phyloP scores from a whole-genome alignment of 2,797 vertebrate genomes.

The Selene dorsalis region DNA sequence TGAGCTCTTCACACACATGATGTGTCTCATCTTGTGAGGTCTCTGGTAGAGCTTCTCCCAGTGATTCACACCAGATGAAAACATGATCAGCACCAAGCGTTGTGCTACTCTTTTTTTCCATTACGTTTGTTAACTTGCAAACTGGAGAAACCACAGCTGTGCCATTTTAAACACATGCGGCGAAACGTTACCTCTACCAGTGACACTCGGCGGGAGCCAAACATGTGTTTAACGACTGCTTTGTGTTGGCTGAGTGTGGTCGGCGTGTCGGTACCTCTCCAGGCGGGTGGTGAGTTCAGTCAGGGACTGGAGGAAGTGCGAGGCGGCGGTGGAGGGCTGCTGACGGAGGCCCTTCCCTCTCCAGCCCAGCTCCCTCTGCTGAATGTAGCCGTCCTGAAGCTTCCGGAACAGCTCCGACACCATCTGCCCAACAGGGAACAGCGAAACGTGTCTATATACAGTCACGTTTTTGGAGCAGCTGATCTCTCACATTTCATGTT shows the following conservation, averaged over 20 bases:
- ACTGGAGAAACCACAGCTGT: constrained; percentile 19
- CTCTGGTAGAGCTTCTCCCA: neutral
- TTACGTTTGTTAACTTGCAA: constrained; percentile 3
- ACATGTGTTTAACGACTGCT: neutral
- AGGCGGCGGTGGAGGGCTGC: constrained; percentile 82
- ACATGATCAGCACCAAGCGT: neutral
- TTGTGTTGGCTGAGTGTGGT: neutral
- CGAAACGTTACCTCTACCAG: neutral
- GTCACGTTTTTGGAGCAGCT: too few relatives aligned
- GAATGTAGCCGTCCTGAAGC: constrained; percentile 78
- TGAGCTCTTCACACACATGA: neutral
- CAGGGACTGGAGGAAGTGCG: constrained; percentile 89
- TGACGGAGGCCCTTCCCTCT: constrained; percentile 79
- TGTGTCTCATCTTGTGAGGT: neutral
- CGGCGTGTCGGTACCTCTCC: constrained; percentile 82
- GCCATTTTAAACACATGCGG: constrained; percentile 22
- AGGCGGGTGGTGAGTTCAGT: constrained; percentile 87
- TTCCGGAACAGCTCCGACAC: constrained; percentile 88
- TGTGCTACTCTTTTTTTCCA: constrained; percentile 13
- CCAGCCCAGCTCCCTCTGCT: constrained; percentile 78
- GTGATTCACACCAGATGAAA: constrained; percentile 8
- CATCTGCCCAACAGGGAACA: constrained; percentile 79
- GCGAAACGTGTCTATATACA: too few relatives aligned
- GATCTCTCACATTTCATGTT: neutral
- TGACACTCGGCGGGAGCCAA: neutral